Evolutionary conservation across 2,888 invertebrate genomes (phyloP).

Genomic region (Hypsopygia costalis): DNA sequence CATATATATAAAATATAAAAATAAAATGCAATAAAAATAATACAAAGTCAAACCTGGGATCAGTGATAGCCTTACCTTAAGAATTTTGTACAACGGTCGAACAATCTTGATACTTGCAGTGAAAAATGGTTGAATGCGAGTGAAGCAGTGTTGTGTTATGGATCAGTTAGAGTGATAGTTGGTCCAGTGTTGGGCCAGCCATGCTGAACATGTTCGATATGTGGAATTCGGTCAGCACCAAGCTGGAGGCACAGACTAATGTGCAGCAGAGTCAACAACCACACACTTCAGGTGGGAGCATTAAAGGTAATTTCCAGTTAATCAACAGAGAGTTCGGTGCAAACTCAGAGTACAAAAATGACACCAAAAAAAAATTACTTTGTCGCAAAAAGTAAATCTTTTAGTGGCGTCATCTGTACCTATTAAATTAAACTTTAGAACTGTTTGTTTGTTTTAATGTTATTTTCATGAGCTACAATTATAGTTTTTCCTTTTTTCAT

Average conservation of each 20-base stretch:
- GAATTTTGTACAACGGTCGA: slow-evolving; percentile 66
- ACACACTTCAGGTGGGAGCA: slow-evolving; percentile 90
- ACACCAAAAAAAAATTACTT: not conserved
- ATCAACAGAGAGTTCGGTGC: slow-evolving; percentile 32
- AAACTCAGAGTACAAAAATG: slow-evolving; percentile 2
- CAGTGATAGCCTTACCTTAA: slow-evolving; percentile 68
- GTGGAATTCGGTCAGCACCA: slow-evolving; percentile 89
- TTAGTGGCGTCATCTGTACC: not conserved
- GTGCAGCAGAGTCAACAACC: slow-evolving; percentile 85
- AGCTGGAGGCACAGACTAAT: slow-evolving; percentile 85
- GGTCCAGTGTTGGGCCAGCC: slow-evolving; percentile 44
- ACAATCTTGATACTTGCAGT: slow-evolving; percentile 63
- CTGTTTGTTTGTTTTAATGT: too few species aligned
- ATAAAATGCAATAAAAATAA: slow-evolving; percentile 43
- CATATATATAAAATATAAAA: slow-evolving; percentile 41
- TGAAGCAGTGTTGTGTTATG: slow-evolving; percentile 37
- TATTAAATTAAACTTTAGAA: too few species aligned
- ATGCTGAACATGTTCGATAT: slow-evolving; percentile 89
- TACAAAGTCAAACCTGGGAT: slow-evolving; percentile 66
- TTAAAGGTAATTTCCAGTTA: slow-evolving; percentile 85
- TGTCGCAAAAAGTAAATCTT: not conserved
- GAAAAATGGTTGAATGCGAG: slow-evolving; percentile 47
- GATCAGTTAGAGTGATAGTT: slow-evolving; percentile 39
- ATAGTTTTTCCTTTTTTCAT: too few species aligned
- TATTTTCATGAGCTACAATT: too few species aligned